phyloP scores from a whole-genome alignment of 1,140 invertebrate genomes.

The Ericerus pela region DNA sequence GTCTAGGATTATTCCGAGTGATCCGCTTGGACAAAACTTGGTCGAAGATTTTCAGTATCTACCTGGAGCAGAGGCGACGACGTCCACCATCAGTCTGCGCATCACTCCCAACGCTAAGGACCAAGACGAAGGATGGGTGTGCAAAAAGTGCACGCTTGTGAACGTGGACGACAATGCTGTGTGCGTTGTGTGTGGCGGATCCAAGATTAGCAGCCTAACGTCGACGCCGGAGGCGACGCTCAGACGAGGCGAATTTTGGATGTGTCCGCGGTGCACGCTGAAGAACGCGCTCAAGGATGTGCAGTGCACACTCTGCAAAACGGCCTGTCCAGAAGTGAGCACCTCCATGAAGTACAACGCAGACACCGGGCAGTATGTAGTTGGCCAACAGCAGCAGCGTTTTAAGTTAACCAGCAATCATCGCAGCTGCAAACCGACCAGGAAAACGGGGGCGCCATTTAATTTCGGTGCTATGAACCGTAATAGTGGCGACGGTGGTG shows the following conservation, averaged over 20 bases:
- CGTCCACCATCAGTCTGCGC: too few species aligned
- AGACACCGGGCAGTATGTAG: neutral
- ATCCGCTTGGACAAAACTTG: neutral
- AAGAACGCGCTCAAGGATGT: constrained; percentile 57
- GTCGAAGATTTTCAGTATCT: constrained; percentile 29
- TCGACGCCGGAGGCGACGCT: constrained; percentile 48
- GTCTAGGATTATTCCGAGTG: neutral
- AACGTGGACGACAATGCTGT: constrained; percentile 50
- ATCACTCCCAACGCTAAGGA: too few species aligned
- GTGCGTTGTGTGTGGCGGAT: constrained; percentile 59
- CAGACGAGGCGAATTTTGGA: constrained; percentile 60
- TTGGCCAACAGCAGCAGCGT: too few species aligned
- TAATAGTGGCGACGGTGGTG: constrained; percentile 18
- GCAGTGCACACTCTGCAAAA: constrained; percentile 66
- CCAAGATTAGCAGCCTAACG: constrained; percentile 22
- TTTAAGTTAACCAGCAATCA: neutral
- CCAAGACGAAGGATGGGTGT: constrained; percentile 52
- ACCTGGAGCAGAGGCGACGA: constrained; percentile 24
- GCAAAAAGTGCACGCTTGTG: constrained; percentile 71
- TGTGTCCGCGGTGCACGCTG: constrained; percentile 59
- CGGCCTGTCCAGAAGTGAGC: constrained; percentile 17
- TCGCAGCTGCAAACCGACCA: neutral
- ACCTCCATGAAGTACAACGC: neutral
- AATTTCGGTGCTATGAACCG: constrained; percentile 15
- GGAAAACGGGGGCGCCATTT: neutral